Conservation (phyloP, 2,888 invertebrate genomes). For the Plagodis pulveraria region DNA sequence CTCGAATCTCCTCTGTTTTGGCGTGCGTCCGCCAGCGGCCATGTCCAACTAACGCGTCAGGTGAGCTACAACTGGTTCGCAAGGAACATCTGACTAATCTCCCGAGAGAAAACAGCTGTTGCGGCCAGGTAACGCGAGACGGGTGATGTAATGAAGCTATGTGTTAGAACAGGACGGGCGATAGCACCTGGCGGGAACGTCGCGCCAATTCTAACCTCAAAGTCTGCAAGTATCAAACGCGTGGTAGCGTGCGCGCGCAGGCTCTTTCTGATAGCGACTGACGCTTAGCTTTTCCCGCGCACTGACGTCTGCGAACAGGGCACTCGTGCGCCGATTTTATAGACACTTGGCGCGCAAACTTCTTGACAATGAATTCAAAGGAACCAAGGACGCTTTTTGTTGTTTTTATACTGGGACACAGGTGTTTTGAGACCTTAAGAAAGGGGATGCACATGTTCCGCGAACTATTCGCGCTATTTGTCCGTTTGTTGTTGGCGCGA, state of each 20-base stretch:
- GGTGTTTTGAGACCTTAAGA: slow-evolving; percentile 61
- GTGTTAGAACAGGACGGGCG: slow-evolving; percentile 66
- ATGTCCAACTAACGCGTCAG: slow-evolving; percentile 70
- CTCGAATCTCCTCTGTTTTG: slow-evolving; percentile 76
- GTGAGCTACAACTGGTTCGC: slow-evolving; percentile 78
- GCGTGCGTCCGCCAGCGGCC: slow-evolving; percentile 79
- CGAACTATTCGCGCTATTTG: slow-evolving; percentile 29
- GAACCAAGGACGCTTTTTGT: slow-evolving; percentile 81
- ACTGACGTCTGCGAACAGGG: slow-evolving; percentile 34
- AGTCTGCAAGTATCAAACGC: slow-evolving; percentile 39
- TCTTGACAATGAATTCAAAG: slow-evolving; percentile 71
- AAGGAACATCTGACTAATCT: slow-evolving; percentile 85
- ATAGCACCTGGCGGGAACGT: slow-evolving; percentile 76
- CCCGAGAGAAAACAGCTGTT: slow-evolving; percentile 83
- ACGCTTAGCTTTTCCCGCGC: slow-evolving; percentile 74
- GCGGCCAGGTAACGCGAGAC: slow-evolving; percentile 71
- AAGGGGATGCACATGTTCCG: slow-evolving; percentile 59
- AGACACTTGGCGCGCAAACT: slow-evolving; percentile 82
- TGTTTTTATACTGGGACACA: slow-evolving; percentile 58
- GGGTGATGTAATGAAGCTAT: slow-evolving; percentile 46
- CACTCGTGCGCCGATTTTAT: slow-evolving; percentile 74
- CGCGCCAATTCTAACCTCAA: slow-evolving; percentile 84
- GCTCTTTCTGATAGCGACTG: slow-evolving; percentile 59
- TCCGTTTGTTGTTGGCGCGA: slow-evolving; percentile 39
- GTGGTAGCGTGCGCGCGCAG: slow-evolving; percentile 68